Evolutionary conservation across 2,797 vertebrate genomes (phyloP), one percentile per base, ranked within the genome.

Genomic region (Silurus aristotelis): DNA sequence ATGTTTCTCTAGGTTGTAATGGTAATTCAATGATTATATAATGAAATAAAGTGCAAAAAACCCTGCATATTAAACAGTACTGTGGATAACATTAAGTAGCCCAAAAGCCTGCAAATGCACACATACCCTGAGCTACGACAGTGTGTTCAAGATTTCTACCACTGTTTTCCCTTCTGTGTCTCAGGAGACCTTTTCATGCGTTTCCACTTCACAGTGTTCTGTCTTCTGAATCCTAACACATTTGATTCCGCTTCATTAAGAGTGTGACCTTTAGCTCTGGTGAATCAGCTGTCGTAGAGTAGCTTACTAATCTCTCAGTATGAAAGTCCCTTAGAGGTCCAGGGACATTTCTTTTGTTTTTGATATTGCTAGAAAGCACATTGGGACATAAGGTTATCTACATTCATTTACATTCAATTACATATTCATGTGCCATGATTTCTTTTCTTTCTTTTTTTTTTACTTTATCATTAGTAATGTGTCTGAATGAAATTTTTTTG

Each of bases 191-290:
- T 38, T 38, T 38, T 38, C 38, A 5, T 38, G 38, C 38, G 38
- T 19, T 19, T 67, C 66, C n/a, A 22, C 56, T 79, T 83, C 56
- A 83, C 81, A 83, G 55, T 46, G 68, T 48, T 48, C 43, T 71
- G 14, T 52, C 83, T 22, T 58, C 25, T 38, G 46, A 56, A 64
- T 20, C 2, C 68, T 63, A 73, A 64, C 77, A 72, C 25, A 17
- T 63, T 68, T 63, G 76, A 72, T 22, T 80, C 56, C 64, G 78
- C 80, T 56, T 78, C 64, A 66, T 79, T 67, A 77, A 19, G 64
- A 46, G 52, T 78, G 72, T 83, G 72, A 83, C 75, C 38, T 77
- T 83, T 63, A 79, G 81, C 46, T 60, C 31, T 63, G 72, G 5
- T 77, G 63, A 77, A 78, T 78, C 63, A 73, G 80, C 48, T 78